Conservation (phyloP, 2,888 invertebrate species). For the Helleia helle region DNA sequence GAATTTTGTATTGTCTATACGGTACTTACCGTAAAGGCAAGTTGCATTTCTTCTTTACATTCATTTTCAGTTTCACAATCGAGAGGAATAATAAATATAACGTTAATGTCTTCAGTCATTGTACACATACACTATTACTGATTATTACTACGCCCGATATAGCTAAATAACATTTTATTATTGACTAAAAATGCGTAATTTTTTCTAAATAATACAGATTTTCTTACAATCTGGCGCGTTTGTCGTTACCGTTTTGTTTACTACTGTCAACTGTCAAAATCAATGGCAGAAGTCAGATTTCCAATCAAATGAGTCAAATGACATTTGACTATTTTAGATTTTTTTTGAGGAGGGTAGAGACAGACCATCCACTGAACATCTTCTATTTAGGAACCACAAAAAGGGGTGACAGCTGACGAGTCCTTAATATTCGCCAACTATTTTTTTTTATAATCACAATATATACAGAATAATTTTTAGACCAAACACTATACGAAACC, state of each 20-base stretch:
- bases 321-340: too few species aligned
- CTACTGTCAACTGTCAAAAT: slow-evolving; percentile 9
- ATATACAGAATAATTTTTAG: too few species aligned
- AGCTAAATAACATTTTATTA: background rate
- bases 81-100: slow-evolving; percentile 70
- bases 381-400: too few species aligned
- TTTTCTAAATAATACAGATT: background rate
- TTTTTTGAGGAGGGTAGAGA: too few species aligned
- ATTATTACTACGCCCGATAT: background rate
- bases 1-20: too few species aligned
- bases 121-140: slow-evolving; percentile 13
- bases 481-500: too few species aligned
- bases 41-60: slow-evolving; percentile 75
- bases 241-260: slow-evolving; percentile 23
- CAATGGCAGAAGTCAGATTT: too few species aligned
- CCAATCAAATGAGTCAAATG: background rate
- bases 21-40: slow-evolving; percentile 75
- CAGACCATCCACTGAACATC: too few species aligned
- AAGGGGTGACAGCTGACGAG: too few species aligned
- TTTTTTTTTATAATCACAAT: too few species aligned
- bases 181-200: background rate
- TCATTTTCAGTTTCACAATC: slow-evolving; percentile 62
- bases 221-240: slow-evolving; percentile 7
- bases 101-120: slow-evolving; percentile 55
- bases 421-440: too few species aligned